Conservation (phyloP, 1,140 invertebrate genomes). For the Polypedilum pembai region DNA sequence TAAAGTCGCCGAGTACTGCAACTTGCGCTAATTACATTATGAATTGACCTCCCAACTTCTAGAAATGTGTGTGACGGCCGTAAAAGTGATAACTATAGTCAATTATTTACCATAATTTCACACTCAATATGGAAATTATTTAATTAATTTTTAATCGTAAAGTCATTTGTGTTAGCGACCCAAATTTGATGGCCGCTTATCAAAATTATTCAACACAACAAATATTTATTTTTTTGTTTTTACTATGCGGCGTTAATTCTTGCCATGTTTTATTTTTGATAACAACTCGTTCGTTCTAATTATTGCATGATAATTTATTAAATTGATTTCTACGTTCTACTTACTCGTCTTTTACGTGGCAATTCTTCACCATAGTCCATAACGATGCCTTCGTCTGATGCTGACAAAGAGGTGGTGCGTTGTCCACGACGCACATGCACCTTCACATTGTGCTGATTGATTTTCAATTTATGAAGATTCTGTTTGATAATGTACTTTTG, state of each 20-base stretch:
- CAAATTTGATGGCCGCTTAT: neutral
- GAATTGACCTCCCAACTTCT: conserved; percentile 10
- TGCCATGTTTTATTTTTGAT: neutral
- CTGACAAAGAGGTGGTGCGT: conserved; percentile 46
- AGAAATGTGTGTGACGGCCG: neutral
- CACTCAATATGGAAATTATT: conserved; percentile 9
- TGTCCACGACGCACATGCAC: conserved; percentile 47
- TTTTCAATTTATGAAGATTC: conserved; percentile 35
- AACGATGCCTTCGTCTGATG: conserved; percentile 73
- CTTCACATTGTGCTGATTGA: conserved; percentile 50
- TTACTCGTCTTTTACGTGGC: conserved; percentile 73
- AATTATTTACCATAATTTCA: neutral
- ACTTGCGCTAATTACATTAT: neutral
- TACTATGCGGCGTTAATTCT: neutral
- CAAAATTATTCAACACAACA: neutral
- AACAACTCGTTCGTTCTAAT: neutral
- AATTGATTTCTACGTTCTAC: conserved; percentile 35
- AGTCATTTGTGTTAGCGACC: neutral
- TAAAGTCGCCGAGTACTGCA: neutral
- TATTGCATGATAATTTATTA: neutral
- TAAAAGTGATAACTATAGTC: neutral
- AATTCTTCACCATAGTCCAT: conserved; percentile 67
- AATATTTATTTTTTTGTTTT: conserved; percentile 12
- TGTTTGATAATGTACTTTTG: conserved; percentile 39
- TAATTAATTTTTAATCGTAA: conserved; percentile 23